Evolutionary conservation across 2,888 invertebrate species (phyloP).

Genomic region (Ryuthela nishihirai): DNA sequence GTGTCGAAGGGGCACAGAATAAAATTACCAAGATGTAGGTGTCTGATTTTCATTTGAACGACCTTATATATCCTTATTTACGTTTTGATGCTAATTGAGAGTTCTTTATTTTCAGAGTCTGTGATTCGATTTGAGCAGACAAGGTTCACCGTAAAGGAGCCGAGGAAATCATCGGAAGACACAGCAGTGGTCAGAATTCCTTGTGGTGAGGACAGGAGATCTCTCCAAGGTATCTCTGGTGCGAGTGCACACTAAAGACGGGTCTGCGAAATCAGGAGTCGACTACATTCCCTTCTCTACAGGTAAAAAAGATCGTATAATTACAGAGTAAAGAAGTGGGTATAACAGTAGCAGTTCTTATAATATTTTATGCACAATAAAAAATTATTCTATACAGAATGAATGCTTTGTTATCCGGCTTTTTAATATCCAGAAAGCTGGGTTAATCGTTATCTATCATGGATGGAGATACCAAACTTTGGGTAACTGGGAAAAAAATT

Average conservation of each 20-base stretch:
- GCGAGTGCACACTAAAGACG: constrained; percentile 50
- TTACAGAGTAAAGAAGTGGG: no score
- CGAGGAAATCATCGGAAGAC: constrained; percentile 46
- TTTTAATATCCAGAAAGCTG: no score
- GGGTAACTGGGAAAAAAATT: no score
- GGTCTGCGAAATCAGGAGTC: constrained; percentile 49
- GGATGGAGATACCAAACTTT: no score
- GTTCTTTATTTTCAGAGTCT: constrained; percentile 45
- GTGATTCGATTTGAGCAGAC: constrained; percentile 47
- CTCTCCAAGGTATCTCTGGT: constrained; percentile 47
- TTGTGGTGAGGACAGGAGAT: constrained; percentile 49
- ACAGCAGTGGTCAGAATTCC: constrained; percentile 45
- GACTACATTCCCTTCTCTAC: constrained; percentile 50
- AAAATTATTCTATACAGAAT: no score
- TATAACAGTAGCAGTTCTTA: no score
- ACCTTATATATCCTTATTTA: not conserved
- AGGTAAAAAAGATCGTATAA: no score
- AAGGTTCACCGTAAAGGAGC: constrained; percentile 49
- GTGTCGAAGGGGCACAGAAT: no score
- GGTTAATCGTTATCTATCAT: no score
- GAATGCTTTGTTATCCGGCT: no score
- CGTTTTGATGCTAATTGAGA: not conserved
- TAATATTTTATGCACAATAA: no score
- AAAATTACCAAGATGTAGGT: no score
- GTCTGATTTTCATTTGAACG: not conserved